Base-by-base conservation (phyloP, 2,888 invertebrate species). In the Chloroclysta siterata region DNA sequence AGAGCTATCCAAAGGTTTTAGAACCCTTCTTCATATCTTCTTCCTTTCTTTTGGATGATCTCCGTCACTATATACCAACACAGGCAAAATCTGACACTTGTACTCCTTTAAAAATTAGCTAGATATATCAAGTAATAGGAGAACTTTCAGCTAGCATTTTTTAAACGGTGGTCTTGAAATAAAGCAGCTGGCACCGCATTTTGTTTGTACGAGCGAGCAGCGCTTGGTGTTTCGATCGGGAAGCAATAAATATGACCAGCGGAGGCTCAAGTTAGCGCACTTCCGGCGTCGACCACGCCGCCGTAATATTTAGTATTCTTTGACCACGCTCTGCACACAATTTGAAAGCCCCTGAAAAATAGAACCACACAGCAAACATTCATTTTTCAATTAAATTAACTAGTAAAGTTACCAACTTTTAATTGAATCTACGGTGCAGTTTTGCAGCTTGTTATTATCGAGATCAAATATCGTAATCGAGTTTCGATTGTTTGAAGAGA, bases 191-290 rank as follows among this genome's bases (percentile, higher is more conserved):
- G 41, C 36, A 48, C 41, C 29, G 6, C 33, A 33, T 33, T 15
- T 44, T 63, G 44, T 53, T 50, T 54, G 15, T 54, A 39, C n/a
- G 28, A 33, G 29, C 5, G 47, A 41, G 15, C 39, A 51, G 62
- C 1, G 51, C 33, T 46, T 55, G 60, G 53, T 55, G 66, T 53
- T 52, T 66, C 65, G 63, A 74, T 74, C 70, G 72, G 69, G 70
- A 74, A 73, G 66, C 64, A 74, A 77, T 77, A 76, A 74, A 75
- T 73, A 77, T 71, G 67, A 71, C 42, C 60, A 59, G 52, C 67
- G 63, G 66, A 59, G 63, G 63, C 61, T 70, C 71, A 66, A 75
- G 69, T 69, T 68, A 63, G 60, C 70, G 63, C 29, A 67, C 60
- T 72, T 69, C 68, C 69, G 68, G 63, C 44, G 44, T 63, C 44